Conservation (phyloP, 2,113 vertebrate species). For the Chloropsis hardwickii region DNA sequence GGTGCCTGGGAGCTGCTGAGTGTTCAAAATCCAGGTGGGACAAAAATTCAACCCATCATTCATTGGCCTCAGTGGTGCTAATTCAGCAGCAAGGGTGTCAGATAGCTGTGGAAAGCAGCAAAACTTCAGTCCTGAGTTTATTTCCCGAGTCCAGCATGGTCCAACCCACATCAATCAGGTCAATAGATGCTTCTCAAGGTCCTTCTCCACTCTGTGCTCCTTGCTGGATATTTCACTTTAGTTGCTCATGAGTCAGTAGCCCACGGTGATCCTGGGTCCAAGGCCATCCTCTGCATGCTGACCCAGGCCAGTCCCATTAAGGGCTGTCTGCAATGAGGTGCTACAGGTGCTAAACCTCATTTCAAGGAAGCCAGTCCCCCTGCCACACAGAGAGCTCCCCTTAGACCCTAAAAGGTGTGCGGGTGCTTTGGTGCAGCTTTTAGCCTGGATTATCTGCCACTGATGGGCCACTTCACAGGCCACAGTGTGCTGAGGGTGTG, state of each 20-base stretch:
- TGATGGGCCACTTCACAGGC: background rate
- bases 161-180: background rate
- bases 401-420: background rate
- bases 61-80: background rate
- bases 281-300: background rate
- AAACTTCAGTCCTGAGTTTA: background rate
- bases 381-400: background rate
- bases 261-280: background rate
- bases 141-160: background rate
- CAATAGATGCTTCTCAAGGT: background rate
- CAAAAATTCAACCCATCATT: constrained; percentile 6
- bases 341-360: background rate
- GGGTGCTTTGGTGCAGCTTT: background rate
- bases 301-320: background rate
- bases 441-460: background rate
- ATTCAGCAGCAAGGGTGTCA: background rate
- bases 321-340: background rate
- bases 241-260: background rate
- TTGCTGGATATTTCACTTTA: background rate
- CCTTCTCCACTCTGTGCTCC: background rate
- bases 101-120: background rate
- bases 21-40: constrained; percentile 36
- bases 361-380: background rate
- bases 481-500: accelerated
- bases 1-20: constrained; percentile 18